Conservation (phyloP, 2,888 invertebrate genomes). For the Octodonta nipae region DNA sequence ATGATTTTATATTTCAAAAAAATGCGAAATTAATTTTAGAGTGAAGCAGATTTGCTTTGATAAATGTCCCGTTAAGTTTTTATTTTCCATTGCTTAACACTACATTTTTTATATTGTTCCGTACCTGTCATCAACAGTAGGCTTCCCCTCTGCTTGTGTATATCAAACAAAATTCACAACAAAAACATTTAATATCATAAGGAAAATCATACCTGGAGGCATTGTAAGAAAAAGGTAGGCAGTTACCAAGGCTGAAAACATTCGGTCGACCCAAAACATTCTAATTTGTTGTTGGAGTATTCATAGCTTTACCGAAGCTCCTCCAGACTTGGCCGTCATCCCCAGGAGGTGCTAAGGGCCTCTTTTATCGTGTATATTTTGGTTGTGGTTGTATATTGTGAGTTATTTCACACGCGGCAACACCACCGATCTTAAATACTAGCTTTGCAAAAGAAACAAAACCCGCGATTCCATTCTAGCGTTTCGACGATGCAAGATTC, state of each 20-base stretch:
- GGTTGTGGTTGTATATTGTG: slow-evolving; percentile 2
- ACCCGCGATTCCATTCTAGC: slow-evolving; percentile 27
- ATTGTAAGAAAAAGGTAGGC: slow-evolving; percentile 32
- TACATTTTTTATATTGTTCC: too few relatives aligned
- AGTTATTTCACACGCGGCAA: background rate
- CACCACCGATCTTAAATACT: slow-evolving; percentile 19
- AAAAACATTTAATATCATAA: slow-evolving; percentile 9
- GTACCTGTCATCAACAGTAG: too few relatives aligned
- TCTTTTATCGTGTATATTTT: slow-evolving; percentile 10
- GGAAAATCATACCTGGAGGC: slow-evolving; percentile 31
- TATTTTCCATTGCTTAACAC: too few relatives aligned
- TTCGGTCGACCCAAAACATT: slow-evolving; percentile 31
- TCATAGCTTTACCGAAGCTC: slow-evolving; percentile 30
- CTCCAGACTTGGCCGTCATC: slow-evolving; percentile 35
- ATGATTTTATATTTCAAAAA: too few relatives aligned
- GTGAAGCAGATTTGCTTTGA: too few relatives aligned
- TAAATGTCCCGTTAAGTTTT: too few relatives aligned
- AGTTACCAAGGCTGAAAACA: slow-evolving; percentile 32
- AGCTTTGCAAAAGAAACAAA: slow-evolving; percentile 28
- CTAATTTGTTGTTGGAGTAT: slow-evolving; percentile 27
- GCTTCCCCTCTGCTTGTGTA: too few relatives aligned
- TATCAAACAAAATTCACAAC: too few relatives aligned
- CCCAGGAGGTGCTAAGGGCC: slow-evolving; percentile 23
- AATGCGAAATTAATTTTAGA: too few relatives aligned
- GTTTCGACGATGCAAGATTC: slow-evolving; percentile 18